Percentiles rank a stretch among this genome's conserved stretches.
Conservation (phyloP, 2,797 vertebrate species). For the Ceryle rudis region DNA sequence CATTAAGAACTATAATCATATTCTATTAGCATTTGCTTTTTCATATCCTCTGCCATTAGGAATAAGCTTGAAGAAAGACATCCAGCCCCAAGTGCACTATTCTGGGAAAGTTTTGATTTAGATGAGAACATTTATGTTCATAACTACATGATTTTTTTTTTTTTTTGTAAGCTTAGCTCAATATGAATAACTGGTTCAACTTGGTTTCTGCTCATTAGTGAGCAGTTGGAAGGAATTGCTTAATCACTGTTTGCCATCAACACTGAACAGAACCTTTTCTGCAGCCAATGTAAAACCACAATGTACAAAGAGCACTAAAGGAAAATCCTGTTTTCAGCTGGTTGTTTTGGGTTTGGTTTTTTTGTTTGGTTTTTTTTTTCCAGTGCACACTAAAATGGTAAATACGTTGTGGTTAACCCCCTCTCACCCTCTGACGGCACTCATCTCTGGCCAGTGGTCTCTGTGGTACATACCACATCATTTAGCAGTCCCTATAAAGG, state of each 20-base stretch:
- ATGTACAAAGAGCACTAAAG: not conserved
- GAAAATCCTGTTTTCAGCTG: slow-evolving; percentile 7
- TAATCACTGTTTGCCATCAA: slow-evolving; percentile 45
- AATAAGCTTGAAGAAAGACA: slow-evolving; percentile 25
- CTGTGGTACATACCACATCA: slow-evolving; percentile 26
- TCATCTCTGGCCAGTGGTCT: not conserved
- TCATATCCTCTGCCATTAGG: slow-evolving; percentile 26
- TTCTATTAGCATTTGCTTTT: not conserved
- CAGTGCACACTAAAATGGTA: not conserved
- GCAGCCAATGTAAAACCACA: slow-evolving; percentile 12
- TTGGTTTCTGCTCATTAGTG: slow-evolving; percentile 7
- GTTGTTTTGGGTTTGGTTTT: not conserved
- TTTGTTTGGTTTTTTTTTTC: not conserved
- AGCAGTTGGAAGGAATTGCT: slow-evolving; percentile 41
- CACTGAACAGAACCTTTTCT: not conserved
- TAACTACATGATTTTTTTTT: not conserved
- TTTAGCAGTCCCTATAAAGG: slow-evolving; percentile 14
- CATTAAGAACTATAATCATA: not conserved
- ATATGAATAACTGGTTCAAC: slow-evolving; percentile 7
- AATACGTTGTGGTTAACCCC: slow-evolving; percentile 17
- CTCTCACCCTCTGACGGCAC: not conserved
- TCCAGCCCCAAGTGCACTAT: not conserved
- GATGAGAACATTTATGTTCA: not conserved
- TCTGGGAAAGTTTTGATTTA: slow-evolving; percentile 7
- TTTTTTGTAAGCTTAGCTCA: not conserved